phyloP scores from a whole-genome alignment of 1,140 invertebrate genomes.

The Druon quercuslanigerum region DNA sequence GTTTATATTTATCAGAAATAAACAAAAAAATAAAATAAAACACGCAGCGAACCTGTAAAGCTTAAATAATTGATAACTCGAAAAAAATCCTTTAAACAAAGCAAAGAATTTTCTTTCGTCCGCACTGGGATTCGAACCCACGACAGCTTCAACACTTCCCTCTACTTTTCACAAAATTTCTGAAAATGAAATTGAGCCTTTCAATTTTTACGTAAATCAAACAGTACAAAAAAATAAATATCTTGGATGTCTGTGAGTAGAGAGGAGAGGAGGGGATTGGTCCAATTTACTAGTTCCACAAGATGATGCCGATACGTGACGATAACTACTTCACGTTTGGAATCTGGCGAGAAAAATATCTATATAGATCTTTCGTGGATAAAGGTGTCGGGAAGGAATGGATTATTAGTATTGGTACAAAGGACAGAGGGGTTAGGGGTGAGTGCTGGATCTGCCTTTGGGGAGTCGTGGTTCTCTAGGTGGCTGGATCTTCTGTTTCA shows the following conservation, averaged over 20 bases:
- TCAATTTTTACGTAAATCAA: too few relatives aligned
- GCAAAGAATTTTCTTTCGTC: too few relatives aligned
- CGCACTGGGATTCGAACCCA: too few relatives aligned
- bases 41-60: too few relatives aligned
- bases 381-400: slow-evolving; percentile 60
- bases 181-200: too few relatives aligned
- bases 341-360: slow-evolving; percentile 61
- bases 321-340: slow-evolving; percentile 62
- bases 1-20: too few relatives aligned
- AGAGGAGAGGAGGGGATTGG: slow-evolving; percentile 16
- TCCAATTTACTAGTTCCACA: slow-evolving; percentile 62
- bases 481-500: slow-evolving; percentile 57
- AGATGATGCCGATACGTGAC: slow-evolving; percentile 64
- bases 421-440: slow-evolving; percentile 41
- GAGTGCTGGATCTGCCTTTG: slow-evolving; percentile 55
- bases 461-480: slow-evolving; percentile 58
- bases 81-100: too few relatives aligned
- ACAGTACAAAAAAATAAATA: too few relatives aligned
- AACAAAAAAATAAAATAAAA: too few relatives aligned
- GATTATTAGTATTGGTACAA: slow-evolving; percentile 69
- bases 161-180: too few relatives aligned
- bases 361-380: slow-evolving; percentile 54
- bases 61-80: too few relatives aligned
- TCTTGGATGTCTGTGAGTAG: not conserved
- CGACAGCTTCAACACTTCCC: too few relatives aligned